Conservation (phyloP, 1,140 invertebrate species). For the Drosophila dunni region DNA sequence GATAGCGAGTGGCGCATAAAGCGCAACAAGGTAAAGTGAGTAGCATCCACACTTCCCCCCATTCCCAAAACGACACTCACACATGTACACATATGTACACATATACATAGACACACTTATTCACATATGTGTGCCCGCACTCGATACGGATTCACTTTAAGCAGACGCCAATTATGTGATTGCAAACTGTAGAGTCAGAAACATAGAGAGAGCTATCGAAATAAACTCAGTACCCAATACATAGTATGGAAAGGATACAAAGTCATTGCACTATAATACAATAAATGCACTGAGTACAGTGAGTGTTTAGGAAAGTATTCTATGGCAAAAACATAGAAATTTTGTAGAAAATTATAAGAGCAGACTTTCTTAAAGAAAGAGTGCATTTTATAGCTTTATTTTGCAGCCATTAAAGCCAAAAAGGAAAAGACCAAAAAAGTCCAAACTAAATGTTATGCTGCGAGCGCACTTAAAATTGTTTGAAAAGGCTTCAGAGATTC, state of each 20-base stretch:
- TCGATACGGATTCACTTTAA: slow-evolving; percentile 36
- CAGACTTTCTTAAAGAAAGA: too few species aligned
- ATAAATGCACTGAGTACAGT: slow-evolving; percentile 10
- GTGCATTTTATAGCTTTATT: too few species aligned
- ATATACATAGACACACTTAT: not conserved
- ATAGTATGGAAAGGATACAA: not conserved
- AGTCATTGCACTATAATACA: slow-evolving; percentile 23
- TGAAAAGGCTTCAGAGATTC: too few species aligned
- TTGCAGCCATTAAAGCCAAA: too few species aligned
- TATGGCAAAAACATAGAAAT: not conserved
- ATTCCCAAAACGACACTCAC: not conserved
- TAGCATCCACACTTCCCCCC: not conserved
- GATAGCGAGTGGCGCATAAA: slow-evolving; percentile 14
- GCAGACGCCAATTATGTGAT: slow-evolving; percentile 47
- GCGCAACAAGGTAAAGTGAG: slow-evolving; percentile 39
- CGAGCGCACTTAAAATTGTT: too few species aligned
- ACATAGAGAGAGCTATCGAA: slow-evolving; percentile 2
- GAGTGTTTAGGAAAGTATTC: slow-evolving; percentile 4
- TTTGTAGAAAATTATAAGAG: too few species aligned
- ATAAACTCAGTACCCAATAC: not conserved
- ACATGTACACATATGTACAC: not conserved
- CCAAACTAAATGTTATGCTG: too few species aligned
- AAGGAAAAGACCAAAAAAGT: too few species aligned
- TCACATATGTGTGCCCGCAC: not conserved
- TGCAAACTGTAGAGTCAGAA: slow-evolving; percentile 28